A percentile compares a stretch with the other conserved stretches of the same genome.
These are phyloP conservation scores for Anolis apletophallus DNA, from an alignment of 2,797 vertebrate species.

Conservation along the genomic window DNA sequence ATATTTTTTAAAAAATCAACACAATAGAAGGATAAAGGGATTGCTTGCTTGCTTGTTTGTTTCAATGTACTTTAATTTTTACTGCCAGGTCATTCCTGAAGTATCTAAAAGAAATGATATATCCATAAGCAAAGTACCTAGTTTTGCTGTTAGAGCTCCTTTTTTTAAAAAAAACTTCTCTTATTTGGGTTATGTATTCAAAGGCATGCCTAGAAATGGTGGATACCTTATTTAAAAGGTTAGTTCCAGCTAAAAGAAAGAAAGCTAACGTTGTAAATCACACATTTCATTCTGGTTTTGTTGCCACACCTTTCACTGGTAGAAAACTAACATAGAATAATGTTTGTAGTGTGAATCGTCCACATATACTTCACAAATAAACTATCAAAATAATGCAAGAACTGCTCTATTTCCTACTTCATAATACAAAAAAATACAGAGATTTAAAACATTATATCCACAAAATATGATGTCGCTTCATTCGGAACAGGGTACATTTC, in stretches of 20 bases:
- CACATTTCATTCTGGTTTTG: too few species aligned
- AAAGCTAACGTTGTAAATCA: background rate
- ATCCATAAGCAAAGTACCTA: background rate
- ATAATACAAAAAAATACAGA: constrained; percentile 40
- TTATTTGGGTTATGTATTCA: background rate
- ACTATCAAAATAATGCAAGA: background rate
- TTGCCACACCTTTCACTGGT: background rate
- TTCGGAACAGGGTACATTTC: constrained; percentile 68
- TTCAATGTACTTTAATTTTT: background rate
- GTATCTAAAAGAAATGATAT: background rate
- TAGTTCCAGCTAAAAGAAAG: background rate
- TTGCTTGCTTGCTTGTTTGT: background rate
- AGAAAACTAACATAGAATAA: background rate
- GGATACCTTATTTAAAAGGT: background rate
- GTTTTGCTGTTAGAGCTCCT: background rate
- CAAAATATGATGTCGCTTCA: constrained; percentile 66
- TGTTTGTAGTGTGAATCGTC: background rate
- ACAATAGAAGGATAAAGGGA: background rate
- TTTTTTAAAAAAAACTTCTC: background rate
- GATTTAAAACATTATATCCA: constrained; percentile 29
- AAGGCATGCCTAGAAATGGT: background rate
- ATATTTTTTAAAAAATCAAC: background rate
- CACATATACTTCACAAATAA: background rate
- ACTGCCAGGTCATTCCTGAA: background rate
- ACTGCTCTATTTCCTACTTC: constrained; percentile 15